Percentiles rank a stretch among this genome's conserved stretches.
These are phyloP conservation scores for Sinocyclocheilus rhinocerous DNA, from an alignment of 2,113 vertebrate genomes.

Conservation along the genomic window DNA sequence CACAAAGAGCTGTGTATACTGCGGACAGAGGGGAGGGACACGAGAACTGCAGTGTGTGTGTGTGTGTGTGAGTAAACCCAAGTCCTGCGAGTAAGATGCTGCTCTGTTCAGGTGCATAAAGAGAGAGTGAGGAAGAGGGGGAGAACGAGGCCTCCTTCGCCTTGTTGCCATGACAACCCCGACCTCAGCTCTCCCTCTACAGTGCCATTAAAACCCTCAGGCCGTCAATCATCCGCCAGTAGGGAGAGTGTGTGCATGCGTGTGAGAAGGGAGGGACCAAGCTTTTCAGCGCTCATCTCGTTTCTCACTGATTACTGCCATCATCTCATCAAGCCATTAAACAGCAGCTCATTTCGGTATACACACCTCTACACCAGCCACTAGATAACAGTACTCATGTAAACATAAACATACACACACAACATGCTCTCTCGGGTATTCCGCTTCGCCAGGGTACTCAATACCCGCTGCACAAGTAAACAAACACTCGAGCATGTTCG, in stretches of 20 bases:
- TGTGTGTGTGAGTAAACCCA: conserved; percentile 20
- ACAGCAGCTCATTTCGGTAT: conserved; percentile 53
- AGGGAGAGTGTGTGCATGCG: conserved; percentile 56
- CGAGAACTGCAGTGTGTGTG: neutral
- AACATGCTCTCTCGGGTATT: conserved; percentile 31
- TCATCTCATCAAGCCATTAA: conserved; percentile 59
- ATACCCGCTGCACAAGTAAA: conserved; percentile 44
- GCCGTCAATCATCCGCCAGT: conserved; percentile 82
- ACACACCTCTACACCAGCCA: conserved; percentile 48
- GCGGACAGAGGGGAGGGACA: neutral
- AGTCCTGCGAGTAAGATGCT: conserved; percentile 37
- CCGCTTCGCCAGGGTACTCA: conserved; percentile 23
- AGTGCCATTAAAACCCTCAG: conserved; percentile 85
- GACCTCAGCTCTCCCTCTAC: conserved; percentile 83
- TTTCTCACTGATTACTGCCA: conserved; percentile 64
- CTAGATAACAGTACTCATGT: conserved; percentile 52
- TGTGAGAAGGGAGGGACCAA: conserved; percentile 48
- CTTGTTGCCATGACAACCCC: conserved; percentile 84
- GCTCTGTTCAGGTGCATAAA: conserved; percentile 49
- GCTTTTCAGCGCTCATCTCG: conserved; percentile 73
- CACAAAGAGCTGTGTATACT: conserved; percentile 35
- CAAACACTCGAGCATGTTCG: conserved; percentile 44
- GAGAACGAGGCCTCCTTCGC: conserved; percentile 67
- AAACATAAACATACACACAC: conserved; percentile 48
- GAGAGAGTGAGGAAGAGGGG: too few relatives aligned